Base-by-base conservation (phyloP, 2,797 vertebrate species). In the Coregonus suidteri region DNA sequence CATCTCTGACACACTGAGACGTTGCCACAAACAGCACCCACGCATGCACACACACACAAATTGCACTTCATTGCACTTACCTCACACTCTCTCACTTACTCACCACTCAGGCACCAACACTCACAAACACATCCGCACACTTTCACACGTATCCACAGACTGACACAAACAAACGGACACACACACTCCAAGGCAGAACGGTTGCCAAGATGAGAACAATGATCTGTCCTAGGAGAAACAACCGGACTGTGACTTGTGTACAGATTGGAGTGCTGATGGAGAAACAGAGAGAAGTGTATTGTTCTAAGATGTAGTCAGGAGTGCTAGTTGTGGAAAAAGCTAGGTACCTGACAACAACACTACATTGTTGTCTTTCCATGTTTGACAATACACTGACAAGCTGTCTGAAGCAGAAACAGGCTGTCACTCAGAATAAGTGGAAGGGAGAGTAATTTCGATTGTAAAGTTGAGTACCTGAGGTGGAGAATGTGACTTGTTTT, bases 161-260 rank as follows among this genome's bases (percentile, higher is more conserved):
- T 59, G 83, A 74, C 82, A 90, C 88, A 88, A 87, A 89, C 88
- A 88, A 15, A 81, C 70, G 83, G 83, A 20, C 34, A 66, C 66
- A 83, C 86, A 91, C 88, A 89, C 86, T 75, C 84, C 86, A 72
- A 78, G 6, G 74, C 6, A 72, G 65, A 82, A 78, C 73, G 84
- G 84, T 77, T 89, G 88, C 88, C 90, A 89, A 89, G 90, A 88
- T 90, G 82, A 90, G 86, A 91, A 91, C 89, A 89, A 90, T 77
- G 87, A 91, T 86, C 75, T 75, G 77, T 11, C 82, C 56, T 69
- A 54, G 71, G 76, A 83, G 81, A 76, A 84, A 84, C 65, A 73
- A 77, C 41, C 52, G 76, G 71, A 62, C 1, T 47, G 41, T 47
- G 41, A 47, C 41, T 47, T 47, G 41, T 47, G 41, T 47, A 47